Percentiles rank a stretch among this genome's conserved stretches.
Evolutionary conservation across 2,797 vertebrate species (phyloP).

Genomic region (Clamator glandarius): DNA sequence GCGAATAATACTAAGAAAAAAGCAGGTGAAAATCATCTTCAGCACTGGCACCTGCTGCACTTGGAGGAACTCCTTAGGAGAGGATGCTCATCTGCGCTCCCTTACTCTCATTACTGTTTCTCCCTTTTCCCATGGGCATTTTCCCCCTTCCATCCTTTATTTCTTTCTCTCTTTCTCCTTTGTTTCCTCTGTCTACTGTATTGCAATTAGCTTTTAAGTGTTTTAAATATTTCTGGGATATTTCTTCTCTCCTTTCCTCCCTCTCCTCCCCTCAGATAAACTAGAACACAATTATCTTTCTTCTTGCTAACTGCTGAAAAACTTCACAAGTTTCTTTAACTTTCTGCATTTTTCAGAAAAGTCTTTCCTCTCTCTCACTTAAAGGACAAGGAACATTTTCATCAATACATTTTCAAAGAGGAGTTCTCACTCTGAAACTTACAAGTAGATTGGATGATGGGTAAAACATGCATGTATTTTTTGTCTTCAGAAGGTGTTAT

Average conservation of each 20-base stretch:
- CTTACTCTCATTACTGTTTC: not conserved
- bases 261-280: accelerated
- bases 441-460: not conserved
- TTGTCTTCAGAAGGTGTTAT: not conserved
- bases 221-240: not conserved
- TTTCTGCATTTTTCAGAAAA: not conserved
- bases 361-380: not conserved
- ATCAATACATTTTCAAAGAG: not conserved
- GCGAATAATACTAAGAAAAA: not conserved
- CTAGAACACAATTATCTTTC: not conserved
- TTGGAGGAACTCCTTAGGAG: not conserved
- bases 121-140: not conserved
- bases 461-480: not conserved
- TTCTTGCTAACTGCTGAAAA: not conserved
- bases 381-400: not conserved
- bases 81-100: accelerated
- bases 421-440: not conserved
- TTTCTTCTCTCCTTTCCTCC: not conserved
- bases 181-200: not conserved
- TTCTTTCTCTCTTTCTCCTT: not conserved
- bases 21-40: not conserved
- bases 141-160: not conserved
- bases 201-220: not conserved
- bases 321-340: not conserved
- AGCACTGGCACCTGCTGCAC: not conserved